phyloP scores from a whole-genome alignment of 2,888 invertebrate genomes.

The Salticus scenicus region DNA sequence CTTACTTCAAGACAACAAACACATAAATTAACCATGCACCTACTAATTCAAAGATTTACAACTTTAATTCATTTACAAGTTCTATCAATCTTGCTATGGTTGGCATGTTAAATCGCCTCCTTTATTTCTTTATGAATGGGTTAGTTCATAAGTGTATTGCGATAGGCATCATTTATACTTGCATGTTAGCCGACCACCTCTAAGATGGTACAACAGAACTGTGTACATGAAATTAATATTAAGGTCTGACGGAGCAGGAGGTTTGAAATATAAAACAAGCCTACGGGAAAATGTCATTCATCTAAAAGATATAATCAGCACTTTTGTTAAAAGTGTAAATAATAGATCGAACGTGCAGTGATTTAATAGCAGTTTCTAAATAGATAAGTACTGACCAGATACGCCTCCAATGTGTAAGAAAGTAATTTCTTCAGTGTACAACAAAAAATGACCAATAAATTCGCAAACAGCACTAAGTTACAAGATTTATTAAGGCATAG shows the following conservation, averaged over 20 bases:
- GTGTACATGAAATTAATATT: neutral
- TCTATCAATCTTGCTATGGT: neutral
- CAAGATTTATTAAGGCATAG: too few relatives aligned
- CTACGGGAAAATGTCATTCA: neutral
- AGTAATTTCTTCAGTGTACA: too few relatives aligned
- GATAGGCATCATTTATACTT: neutral
- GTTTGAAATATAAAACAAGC: neutral
- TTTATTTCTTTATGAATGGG: neutral
- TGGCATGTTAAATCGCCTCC: neutral
- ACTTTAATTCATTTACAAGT: neutral
- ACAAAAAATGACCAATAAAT: too few relatives aligned
- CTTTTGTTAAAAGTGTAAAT: constrained; percentile 13
- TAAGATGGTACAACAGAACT: neutral
- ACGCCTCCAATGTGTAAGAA: too few relatives aligned
- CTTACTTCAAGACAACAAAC: neutral
- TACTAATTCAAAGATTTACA: neutral
- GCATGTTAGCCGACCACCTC: neutral
- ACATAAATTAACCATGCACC: neutral
- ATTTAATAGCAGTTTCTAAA: neutral
- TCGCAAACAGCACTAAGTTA: too few relatives aligned
- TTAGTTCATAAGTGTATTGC: too few relatives aligned
- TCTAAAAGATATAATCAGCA: neutral
- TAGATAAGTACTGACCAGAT: too few relatives aligned
- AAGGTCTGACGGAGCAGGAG: neutral
- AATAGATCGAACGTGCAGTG: neutral